Conservation (phyloP, 30 jellyfish, hydroid and myxozoan species). For the Hydractinia echinata region DNA sequence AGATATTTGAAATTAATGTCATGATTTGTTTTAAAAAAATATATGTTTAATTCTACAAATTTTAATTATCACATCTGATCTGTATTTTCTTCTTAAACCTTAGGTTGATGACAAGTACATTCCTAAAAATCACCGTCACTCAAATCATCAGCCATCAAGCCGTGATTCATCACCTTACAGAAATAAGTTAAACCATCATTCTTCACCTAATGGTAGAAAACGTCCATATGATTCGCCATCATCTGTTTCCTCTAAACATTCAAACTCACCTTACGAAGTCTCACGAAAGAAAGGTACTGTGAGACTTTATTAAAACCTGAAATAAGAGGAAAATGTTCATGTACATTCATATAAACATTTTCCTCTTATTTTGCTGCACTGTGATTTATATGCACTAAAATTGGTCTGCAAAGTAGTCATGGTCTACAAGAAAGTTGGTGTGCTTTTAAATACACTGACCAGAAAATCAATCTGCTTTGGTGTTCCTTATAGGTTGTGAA, state of each 20-base stretch:
- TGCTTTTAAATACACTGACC: too few species aligned
- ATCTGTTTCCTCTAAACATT: neutral
- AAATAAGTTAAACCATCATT: neutral
- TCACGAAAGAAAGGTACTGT: slow-evolving; percentile 15
- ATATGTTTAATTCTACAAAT: neutral
- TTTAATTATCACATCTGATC: neutral
- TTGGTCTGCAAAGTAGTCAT: too few species aligned
- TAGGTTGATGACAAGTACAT: slow-evolving; percentile 31
- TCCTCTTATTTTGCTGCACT: too few species aligned
- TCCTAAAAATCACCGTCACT: slow-evolving; percentile 4
- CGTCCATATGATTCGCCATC: slow-evolving; percentile 25
- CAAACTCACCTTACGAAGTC: slow-evolving; percentile 25
- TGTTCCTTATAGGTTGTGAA: too few species aligned
- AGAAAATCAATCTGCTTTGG: too few species aligned
- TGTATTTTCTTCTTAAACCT: neutral
- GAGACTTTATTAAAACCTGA: neutral
- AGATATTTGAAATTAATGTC: neutral
- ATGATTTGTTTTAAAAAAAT: neutral
- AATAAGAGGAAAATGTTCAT: neutral
- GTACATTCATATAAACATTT: neutral
- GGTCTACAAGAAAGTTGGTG: too few species aligned
- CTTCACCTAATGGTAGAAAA: slow-evolving; percentile 33
- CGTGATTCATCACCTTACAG: slow-evolving; percentile 35
- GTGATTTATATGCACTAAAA: too few species aligned
- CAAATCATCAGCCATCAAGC: slow-evolving; percentile 9